Percentiles rank a stretch among this genome's conserved stretches.
These are phyloP conservation scores for Cossypha polioptera DNA, from an alignment of 2,797 vertebrate species.

Conservation along the genomic window DNA sequence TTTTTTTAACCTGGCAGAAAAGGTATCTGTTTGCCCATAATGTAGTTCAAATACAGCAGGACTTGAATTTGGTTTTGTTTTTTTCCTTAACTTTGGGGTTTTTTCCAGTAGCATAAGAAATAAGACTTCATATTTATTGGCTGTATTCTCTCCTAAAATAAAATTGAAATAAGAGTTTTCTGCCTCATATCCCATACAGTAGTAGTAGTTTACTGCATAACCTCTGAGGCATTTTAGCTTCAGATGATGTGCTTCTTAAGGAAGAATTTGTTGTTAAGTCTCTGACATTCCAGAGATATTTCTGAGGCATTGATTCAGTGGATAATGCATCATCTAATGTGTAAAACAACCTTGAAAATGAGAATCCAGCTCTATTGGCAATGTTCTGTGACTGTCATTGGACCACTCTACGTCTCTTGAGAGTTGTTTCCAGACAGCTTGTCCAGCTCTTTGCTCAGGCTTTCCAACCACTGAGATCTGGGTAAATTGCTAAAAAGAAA, in stretches of 20 bases:
- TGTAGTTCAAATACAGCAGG: neutral
- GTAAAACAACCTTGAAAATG: constrained; percentile 2
- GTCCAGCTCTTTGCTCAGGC: neutral
- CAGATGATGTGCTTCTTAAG: neutral
- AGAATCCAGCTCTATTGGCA: neutral
- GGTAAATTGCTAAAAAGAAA: neutral
- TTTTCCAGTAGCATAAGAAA: neutral
- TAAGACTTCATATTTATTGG: neutral
- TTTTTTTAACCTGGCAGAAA: neutral
- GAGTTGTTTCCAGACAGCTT: neutral
- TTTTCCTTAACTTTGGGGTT: neutral
- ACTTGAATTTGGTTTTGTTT: neutral
- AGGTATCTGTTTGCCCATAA: neutral
- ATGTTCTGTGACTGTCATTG: neutral
- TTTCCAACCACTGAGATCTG: neutral
- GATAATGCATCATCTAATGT: neutral
- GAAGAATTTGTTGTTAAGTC: neutral
- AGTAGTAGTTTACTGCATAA: neutral
- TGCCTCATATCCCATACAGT: neutral
- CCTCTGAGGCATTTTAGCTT: neutral
- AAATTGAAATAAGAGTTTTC: neutral
- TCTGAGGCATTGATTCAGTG: neutral
- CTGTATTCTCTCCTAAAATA: neutral
- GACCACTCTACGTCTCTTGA: neutral
- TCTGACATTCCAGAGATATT: neutral